Evolutionary conservation across 2,888 invertebrate genomes (phyloP).

Genomic region (Noctua comes): DNA sequence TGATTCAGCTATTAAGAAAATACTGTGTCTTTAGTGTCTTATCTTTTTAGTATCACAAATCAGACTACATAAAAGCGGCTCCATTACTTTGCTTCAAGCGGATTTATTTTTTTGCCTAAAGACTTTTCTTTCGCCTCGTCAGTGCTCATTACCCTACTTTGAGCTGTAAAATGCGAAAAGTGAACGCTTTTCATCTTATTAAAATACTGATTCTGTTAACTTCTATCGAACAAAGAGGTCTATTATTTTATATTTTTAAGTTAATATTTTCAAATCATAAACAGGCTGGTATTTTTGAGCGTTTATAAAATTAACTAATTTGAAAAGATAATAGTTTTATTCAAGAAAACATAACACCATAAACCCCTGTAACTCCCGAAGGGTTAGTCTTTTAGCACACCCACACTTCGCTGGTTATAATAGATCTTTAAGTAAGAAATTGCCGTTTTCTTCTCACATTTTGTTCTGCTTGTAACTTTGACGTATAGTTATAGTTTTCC

Average conservation of each 20-base stretch:
- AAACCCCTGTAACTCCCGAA: too few species aligned
- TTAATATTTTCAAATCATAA: not conserved
- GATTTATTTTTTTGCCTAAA: conserved; percentile 28
- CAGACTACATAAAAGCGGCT: conserved; percentile 21
- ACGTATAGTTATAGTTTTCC: too few species aligned
- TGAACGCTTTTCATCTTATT: conserved; percentile 25
- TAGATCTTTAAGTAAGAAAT: too few species aligned
- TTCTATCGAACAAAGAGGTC: not conserved
- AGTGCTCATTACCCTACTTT: conserved; percentile 32
- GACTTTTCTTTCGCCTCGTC: conserved; percentile 7
- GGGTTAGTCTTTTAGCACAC: too few species aligned
- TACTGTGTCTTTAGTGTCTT: not conserved
- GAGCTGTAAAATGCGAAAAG: not conserved
- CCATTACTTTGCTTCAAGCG: conserved; percentile 26
- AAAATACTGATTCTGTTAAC: not conserved
- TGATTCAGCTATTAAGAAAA: not conserved
- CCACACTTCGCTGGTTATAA: too few species aligned
- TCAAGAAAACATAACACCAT: too few species aligned
- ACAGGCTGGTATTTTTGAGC: too few species aligned
- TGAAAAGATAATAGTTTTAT: too few species aligned
- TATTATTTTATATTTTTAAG: not conserved
- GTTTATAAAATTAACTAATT: not conserved
- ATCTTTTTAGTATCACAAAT: conserved; percentile 23
- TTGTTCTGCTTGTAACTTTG: too few species aligned
- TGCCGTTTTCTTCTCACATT: too few species aligned